These are phyloP conservation scores for Ptycholaimellus sp. DNA, from an alignment of 2,888 invertebrate species.

Conservation along the genomic window DNA sequence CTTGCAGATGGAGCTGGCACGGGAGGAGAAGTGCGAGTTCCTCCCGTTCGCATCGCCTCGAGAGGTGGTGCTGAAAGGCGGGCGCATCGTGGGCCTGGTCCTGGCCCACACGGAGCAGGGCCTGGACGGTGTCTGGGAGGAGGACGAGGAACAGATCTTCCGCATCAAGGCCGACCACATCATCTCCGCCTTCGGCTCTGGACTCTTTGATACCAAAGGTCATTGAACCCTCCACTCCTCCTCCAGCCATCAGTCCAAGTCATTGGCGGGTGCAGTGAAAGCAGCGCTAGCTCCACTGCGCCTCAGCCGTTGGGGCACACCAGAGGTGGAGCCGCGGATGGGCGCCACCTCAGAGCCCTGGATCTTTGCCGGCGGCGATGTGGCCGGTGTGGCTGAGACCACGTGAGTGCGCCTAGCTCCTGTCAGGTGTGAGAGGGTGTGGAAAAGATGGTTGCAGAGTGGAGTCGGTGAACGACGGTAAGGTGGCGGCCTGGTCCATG, in stretches of 20 bases:
- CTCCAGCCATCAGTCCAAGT: no score
- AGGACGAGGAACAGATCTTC: conserved; percentile 59
- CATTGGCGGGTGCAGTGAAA: conserved; percentile 23
- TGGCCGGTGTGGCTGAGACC: conserved; percentile 78
- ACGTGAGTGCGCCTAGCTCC: no score
- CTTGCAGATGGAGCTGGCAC: conserved; percentile 59
- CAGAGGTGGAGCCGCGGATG: conserved; percentile 47
- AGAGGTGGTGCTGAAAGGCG: conserved; percentile 49
- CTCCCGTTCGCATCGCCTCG: conserved; percentile 71
- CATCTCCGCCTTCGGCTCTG: conserved; percentile 91
- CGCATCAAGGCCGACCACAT: conserved; percentile 67
- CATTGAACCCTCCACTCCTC: no score
- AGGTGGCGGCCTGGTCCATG: conserved; percentile 66
- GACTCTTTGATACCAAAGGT: conserved; percentile 34
- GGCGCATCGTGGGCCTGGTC: conserved; percentile 47
- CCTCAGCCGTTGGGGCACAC: conserved; percentile 51
- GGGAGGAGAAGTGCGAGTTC: conserved; percentile 88
- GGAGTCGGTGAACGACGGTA: conserved; percentile 92
- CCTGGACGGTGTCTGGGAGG: conserved; percentile 50
- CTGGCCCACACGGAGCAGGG: conserved; percentile 62
- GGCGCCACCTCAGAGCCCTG: conserved; percentile 52
- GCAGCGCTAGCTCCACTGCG: conserved; percentile 50
- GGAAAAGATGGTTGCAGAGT: no score
- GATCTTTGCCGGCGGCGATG: conserved; percentile 79
- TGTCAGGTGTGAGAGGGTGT: no score